Conservation (phyloP, 1,140 invertebrate species). For the Cheumatopsyche charites region DNA sequence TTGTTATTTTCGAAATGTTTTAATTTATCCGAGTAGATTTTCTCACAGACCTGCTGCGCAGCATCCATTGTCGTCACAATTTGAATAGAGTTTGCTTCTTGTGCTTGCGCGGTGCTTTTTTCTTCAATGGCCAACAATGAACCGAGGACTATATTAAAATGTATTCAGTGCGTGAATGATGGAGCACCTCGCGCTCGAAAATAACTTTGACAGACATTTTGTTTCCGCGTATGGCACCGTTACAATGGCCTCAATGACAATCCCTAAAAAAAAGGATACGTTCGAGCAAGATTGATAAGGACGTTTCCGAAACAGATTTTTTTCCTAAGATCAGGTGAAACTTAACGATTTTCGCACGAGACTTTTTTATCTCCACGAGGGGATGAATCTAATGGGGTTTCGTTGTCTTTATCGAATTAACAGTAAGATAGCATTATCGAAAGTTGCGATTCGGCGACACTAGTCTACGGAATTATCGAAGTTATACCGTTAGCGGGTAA, state of each 20-base stretch:
- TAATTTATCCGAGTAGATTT: neutral
- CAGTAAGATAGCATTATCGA: constrained; percentile 25
- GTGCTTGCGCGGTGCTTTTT: neutral
- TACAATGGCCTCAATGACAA: constrained; percentile 31
- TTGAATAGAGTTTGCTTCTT: constrained; percentile 11
- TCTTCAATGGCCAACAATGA: constrained; percentile 28
- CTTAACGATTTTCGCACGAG: constrained; percentile 47
- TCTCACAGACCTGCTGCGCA: constrained; percentile 32
- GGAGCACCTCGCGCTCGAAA: constrained; percentile 42
- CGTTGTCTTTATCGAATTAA: constrained; percentile 33
- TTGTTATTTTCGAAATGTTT: too few relatives aligned
- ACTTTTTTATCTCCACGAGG: neutral
- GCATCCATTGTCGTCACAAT: constrained; percentile 41
- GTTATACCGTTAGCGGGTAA: constrained; percentile 15
- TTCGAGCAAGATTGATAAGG: constrained; percentile 24
- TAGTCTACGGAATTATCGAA: constrained; percentile 20
- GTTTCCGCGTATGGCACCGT: constrained; percentile 32
- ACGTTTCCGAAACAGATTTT: too few relatives aligned
- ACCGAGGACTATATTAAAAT: constrained; percentile 47
- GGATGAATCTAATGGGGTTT: constrained; percentile 41
- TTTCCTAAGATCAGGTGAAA: neutral
- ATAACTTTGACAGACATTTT: constrained; percentile 41
- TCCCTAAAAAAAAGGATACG: constrained; percentile 4
- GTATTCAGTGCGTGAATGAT: constrained; percentile 46
- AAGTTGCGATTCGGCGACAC: constrained; percentile 12